phyloP scores from a whole-genome alignment of 2,888 invertebrate genomes.

The Ametastegia equiseti region DNA sequence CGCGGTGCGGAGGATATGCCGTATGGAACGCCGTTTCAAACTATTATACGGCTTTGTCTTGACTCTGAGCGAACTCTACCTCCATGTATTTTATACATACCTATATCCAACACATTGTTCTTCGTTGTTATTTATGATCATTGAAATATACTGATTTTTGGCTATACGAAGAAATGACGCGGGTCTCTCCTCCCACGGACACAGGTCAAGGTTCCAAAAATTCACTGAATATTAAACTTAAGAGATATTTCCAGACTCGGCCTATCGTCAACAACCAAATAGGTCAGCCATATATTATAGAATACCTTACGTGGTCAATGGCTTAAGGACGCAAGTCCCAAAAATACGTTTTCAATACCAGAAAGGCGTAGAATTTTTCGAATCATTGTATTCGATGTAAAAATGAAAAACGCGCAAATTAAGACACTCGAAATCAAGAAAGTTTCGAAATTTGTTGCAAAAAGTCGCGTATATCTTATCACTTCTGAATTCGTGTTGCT shows the following conservation, averaged over 20 bases:
- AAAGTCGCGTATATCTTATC: too few relatives aligned
- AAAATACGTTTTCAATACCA: too few relatives aligned
- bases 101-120: constrained; percentile 69
- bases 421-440: too few relatives aligned
- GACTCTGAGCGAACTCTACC: not conserved
- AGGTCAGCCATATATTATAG: not conserved
- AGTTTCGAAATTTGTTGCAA: too few relatives aligned
- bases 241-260: not conserved
- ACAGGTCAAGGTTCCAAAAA: not conserved
- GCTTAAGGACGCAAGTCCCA: too few relatives aligned
- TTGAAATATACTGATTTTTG: not conserved
- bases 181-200: not conserved
- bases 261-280: not conserved
- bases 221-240: not conserved
- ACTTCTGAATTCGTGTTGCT: too few relatives aligned
- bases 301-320: too few relatives aligned
- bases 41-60: not conserved
- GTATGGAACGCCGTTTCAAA: not conserved
- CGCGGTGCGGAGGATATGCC: not conserved
- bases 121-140: constrained; percentile 61
- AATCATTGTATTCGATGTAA: too few relatives aligned
- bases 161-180: not conserved
- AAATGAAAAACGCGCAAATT: too few relatives aligned
- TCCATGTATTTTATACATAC: too few relatives aligned
- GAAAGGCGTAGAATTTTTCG: too few relatives aligned